phyloP scores from a whole-genome alignment of 2,113 vertebrate genomes.

The Sciurus niger region DNA sequence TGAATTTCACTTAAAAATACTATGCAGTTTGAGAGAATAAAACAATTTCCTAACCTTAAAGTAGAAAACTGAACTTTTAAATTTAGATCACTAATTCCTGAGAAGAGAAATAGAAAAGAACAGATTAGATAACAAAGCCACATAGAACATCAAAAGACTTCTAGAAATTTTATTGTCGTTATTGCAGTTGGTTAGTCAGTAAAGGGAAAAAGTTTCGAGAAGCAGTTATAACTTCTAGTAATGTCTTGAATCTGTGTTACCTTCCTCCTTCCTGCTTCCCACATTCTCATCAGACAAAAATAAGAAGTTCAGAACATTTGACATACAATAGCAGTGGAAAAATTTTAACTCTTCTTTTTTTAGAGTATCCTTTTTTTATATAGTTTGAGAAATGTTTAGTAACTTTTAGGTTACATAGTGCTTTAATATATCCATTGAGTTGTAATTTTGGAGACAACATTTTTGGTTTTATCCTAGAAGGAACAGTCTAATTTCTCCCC shows the following conservation, averaged over 20 bases:
- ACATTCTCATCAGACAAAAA: background rate
- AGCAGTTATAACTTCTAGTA: background rate
- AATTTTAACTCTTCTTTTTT: background rate
- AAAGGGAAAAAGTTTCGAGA: background rate
- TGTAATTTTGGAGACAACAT: background rate
- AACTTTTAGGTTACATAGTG: background rate
- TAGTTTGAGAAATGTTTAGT: conserved; percentile 32
- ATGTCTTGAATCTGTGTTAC: background rate
- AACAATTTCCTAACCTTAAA: conserved; percentile 15
- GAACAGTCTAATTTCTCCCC: conserved; percentile 20
- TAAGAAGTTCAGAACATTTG: background rate
- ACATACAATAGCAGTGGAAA: background rate
- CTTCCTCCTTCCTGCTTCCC: background rate
- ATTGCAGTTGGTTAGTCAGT: background rate
- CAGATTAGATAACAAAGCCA: background rate
- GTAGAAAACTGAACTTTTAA: background rate
- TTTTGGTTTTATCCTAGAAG: conserved; percentile 31
- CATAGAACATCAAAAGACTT: background rate
- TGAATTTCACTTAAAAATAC: conserved; percentile 2
- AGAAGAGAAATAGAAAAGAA: background rate
- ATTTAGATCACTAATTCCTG: background rate
- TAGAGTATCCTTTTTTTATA: background rate
- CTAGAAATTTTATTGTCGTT: background rate
- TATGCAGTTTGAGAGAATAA: background rate
- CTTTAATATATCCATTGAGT: background rate